Conservation (phyloP, 2,888 invertebrate genomes). For the Microctonus brassicae region DNA sequence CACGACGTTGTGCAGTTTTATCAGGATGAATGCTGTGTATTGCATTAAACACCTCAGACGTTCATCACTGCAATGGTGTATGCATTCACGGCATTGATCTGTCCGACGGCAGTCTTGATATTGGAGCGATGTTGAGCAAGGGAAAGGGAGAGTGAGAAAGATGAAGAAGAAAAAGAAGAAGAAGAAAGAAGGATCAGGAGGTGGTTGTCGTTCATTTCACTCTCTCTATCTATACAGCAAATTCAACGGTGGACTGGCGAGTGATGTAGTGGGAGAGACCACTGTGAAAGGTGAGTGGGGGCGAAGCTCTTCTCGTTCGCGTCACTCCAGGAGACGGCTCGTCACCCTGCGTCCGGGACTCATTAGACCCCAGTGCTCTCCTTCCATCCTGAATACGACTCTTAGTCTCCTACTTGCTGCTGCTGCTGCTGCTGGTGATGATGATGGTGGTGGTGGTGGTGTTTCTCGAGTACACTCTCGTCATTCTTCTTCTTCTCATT, state of each 20-base stretch:
- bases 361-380: slow-evolving; percentile 49
- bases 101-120: slow-evolving; percentile 68
- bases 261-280: slow-evolving; percentile 27
- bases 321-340: slow-evolving; percentile 56
- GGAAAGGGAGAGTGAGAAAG: slow-evolving; percentile 31
- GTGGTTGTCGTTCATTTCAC: slow-evolving; percentile 17
- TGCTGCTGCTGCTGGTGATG: slow-evolving; percentile 12
- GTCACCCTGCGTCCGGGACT: slow-evolving; percentile 56
- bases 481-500: slow-evolving; percentile 22
- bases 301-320: slow-evolving; percentile 36
- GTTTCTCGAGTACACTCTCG: slow-evolving; percentile 18
- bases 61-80: slow-evolving; percentile 54
- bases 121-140: slow-evolving; percentile 49
- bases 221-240: slow-evolving; percentile 35
- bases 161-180: neutral
- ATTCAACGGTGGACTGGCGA: slow-evolving; percentile 32
- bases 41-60: slow-evolving; percentile 62
- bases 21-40: slow-evolving; percentile 55
- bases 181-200: too few relatives aligned
- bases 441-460: neutral
- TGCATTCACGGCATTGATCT: slow-evolving; percentile 68
- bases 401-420: slow-evolving; percentile 25
- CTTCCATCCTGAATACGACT: slow-evolving; percentile 22
- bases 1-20: slow-evolving; percentile 51
- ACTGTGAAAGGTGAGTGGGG: slow-evolving; percentile 18